These are phyloP conservation scores for Bathynomus jamesi DNA, from an alignment of 1,140 invertebrate genomes.

Conservation along the genomic window DNA sequence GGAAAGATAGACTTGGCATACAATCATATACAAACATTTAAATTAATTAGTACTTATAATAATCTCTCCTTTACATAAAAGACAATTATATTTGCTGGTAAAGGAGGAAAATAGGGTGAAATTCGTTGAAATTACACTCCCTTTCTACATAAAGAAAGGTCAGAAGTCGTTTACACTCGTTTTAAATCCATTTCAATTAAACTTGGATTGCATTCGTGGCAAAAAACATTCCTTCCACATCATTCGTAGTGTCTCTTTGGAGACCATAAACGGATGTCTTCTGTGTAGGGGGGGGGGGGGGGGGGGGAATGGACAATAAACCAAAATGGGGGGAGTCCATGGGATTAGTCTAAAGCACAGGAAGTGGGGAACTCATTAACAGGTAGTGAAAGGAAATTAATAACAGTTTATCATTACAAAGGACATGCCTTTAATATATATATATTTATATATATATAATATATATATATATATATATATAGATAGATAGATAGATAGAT, in stretches of 20 bases:
- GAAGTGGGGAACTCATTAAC: not conserved
- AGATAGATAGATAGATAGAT: not conserved
- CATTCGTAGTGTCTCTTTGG: slow-evolving; percentile 19
- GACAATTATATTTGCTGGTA: too few relatives aligned
- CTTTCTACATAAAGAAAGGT: too few relatives aligned
- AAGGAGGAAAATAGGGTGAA: too few relatives aligned
- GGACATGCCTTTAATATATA: not conserved
- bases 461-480: not conserved
- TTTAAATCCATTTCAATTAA: too few relatives aligned
- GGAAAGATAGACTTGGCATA: too few relatives aligned
- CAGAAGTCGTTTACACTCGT: too few relatives aligned
- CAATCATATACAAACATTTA: too few relatives aligned
- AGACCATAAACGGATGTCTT: not conserved
- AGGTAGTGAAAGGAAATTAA: slow-evolving; percentile 11
- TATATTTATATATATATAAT: not conserved
- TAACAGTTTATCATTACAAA: slow-evolving; percentile 7
- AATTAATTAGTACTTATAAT: too few relatives aligned
- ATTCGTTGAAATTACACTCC: too few relatives aligned
- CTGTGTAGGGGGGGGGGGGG: not conserved
- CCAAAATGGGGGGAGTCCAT: not conserved
- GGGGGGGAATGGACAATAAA: not conserved
- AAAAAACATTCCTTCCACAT: too few relatives aligned
- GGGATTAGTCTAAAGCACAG: not conserved
- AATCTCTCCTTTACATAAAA: too few relatives aligned
- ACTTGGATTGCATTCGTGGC: too few relatives aligned